Conservation (phyloP, 2,113 vertebrate species). For the Psilopsiagon aurifrons region DNA sequence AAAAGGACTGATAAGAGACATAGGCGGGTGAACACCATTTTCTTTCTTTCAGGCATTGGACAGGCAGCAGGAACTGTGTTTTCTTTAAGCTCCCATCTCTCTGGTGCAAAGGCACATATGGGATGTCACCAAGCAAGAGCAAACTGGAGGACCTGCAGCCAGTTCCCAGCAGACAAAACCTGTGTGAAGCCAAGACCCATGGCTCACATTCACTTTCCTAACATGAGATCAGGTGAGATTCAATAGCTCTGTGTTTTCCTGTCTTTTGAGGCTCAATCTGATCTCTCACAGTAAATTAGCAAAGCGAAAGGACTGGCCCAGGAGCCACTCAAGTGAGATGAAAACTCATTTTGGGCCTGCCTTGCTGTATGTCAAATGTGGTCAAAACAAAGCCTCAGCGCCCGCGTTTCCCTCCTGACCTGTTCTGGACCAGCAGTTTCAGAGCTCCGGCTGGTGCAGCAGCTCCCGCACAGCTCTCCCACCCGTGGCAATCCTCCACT, state of each 20-base stretch:
- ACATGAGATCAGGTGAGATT: background rate
- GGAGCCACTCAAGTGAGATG: background rate
- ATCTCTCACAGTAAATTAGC: background rate
- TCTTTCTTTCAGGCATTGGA: background rate
- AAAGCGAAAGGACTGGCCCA: background rate
- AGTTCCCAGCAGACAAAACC: background rate
- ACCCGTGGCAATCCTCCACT: background rate
- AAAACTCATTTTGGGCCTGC: background rate
- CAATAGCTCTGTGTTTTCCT: background rate
- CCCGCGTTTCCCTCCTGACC: background rate
- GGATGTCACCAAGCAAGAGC: background rate
- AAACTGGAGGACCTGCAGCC: background rate
- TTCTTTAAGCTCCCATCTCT: background rate
- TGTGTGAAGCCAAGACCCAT: background rate
- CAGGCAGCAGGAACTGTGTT: background rate
- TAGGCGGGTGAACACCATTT: background rate
- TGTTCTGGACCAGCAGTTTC: background rate
- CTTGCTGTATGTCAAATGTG: background rate
- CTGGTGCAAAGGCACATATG: background rate
- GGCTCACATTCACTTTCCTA: background rate
- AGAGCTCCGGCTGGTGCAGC: background rate
- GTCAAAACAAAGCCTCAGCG: background rate
- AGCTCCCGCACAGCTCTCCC: background rate
- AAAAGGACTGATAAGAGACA: background rate
- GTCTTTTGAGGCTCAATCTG: background rate